These are phyloP conservation scores for Zonitis immaculata DNA, from an alignment of 2,888 invertebrate species.

Conservation along the genomic window DNA sequence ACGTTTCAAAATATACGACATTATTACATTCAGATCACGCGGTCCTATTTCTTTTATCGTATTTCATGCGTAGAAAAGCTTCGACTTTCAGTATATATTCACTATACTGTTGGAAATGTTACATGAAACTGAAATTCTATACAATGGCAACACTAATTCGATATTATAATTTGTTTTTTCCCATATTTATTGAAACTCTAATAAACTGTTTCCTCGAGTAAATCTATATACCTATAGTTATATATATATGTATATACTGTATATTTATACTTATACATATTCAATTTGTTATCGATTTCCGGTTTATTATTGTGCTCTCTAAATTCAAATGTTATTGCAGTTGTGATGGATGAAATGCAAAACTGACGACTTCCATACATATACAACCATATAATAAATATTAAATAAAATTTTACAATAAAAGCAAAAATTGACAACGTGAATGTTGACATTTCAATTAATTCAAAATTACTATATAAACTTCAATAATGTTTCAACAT, in stretches of 20 bases:
- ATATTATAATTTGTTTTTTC: constrained; percentile 27
- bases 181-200: constrained; percentile 25
- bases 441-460: too few species aligned
- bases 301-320: constrained; percentile 9
- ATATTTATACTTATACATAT: too few species aligned
- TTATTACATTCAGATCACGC: constrained; percentile 31
- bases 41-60: constrained; percentile 34
- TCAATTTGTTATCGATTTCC: constrained; percentile 11
- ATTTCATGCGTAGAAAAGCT: constrained; percentile 32
- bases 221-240: too few species aligned
- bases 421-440: too few species aligned
- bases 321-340: not conserved
- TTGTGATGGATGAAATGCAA: not conserved
- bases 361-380: not conserved
- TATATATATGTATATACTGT: too few species aligned
- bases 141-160: not conserved
- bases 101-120: constrained; percentile 31
- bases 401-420: too few species aligned
- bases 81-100: constrained; percentile 33
- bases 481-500: too few species aligned
- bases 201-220: too few species aligned
- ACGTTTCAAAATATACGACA: constrained; percentile 26
- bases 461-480: too few species aligned
- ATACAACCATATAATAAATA: too few species aligned
- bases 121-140: constrained; percentile 4